Percentiles rank a stretch among this genome's conserved stretches.
Evolutionary conservation across 2,113 vertebrate species (phyloP).

Genomic region (Galemys pyrenaicus): DNA sequence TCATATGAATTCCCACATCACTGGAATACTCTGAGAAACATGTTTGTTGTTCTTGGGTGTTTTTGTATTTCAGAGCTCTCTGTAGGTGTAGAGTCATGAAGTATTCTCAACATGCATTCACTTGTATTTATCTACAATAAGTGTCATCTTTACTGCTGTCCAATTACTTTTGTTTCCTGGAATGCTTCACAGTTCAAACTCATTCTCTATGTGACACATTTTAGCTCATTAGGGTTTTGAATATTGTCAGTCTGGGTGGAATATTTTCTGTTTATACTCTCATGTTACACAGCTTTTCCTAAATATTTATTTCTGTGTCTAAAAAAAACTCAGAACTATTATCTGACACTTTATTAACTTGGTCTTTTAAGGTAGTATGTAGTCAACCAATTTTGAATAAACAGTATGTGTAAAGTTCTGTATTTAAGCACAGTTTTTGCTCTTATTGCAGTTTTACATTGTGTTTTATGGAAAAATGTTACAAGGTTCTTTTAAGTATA

Average conservation of each 20-base stretch:
- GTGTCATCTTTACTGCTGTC: background rate
- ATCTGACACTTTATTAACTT: background rate
- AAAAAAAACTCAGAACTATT: background rate
- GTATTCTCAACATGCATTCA: background rate
- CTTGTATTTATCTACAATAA: conserved; percentile 3
- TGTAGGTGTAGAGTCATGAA: background rate
- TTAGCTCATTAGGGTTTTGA: conserved; percentile 1
- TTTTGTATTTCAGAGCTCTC: conserved; percentile 3
- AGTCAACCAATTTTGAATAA: background rate
- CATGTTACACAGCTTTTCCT: background rate
- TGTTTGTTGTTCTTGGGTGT: conserved; percentile 27
- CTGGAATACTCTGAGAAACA: conserved; percentile 14
- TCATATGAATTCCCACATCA: conserved; percentile 37
- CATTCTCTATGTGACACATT: background rate
- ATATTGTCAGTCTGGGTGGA: background rate
- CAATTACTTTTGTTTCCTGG: background rate
- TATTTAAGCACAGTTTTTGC: background rate
- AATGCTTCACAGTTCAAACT: background rate
- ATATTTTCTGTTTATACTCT: conserved; percentile 17
- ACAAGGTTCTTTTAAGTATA: background rate
- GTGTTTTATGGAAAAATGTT: conserved; percentile 16
- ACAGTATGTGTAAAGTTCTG: background rate
- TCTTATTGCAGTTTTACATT: background rate
- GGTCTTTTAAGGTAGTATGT: background rate
- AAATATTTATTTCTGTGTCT: conserved; percentile 16